Base-by-base conservation (phyloP, 2,888 invertebrate genomes). In the Macaria liturata region DNA sequence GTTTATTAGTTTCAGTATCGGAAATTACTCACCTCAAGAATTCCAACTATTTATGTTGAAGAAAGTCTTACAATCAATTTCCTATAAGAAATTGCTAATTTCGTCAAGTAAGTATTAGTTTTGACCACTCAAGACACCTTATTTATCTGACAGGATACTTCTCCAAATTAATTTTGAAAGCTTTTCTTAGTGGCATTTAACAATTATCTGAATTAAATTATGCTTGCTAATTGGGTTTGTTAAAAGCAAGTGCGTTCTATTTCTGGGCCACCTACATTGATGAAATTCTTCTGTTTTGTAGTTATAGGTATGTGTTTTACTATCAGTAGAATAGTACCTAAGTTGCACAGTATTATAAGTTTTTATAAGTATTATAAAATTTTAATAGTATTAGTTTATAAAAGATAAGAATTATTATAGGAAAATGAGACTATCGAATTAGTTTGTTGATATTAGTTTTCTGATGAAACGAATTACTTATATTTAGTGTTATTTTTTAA, bases 81-180 rank as follows among this genome's bases (percentile, higher is more conserved):
- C 51, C 45, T 4, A 51, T 59, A 59, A 54, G 59, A 59, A 39
- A 44, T 39, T 48, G 32, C 37, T 40, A 54, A 51, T 54, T 42
- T 4, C 4, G 4, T n/a, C 8, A 42, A 9, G 9, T 42, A 42
- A 42, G 42, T 42, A 42, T 42, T 42, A 42, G 9, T 42, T 42
- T 59, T 42, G 9, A 48, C 49, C 59, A 51, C 50, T 59, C 55
- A 44, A 47, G 31, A 31, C 32, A 32, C 32, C 40, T 55, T 59
- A 52, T 59, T 59, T 55, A 59, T 59, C 48, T 51, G 54, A 54
- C 50, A 51, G n/a, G 40, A 51, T 51, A 34, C 44, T 54, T 40
- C 32, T 39, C 54, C 51, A 51, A 51, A 59, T 54, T 54, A 54
- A 48, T 43, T 54, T 58, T 51, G 39, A 51, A 50, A 54, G 50